Evolutionary conservation across 2,113 vertebrate genomes (phyloP), one percentile per base, ranked within the genome.

Genomic region (Lophura nycthemera): DNA sequence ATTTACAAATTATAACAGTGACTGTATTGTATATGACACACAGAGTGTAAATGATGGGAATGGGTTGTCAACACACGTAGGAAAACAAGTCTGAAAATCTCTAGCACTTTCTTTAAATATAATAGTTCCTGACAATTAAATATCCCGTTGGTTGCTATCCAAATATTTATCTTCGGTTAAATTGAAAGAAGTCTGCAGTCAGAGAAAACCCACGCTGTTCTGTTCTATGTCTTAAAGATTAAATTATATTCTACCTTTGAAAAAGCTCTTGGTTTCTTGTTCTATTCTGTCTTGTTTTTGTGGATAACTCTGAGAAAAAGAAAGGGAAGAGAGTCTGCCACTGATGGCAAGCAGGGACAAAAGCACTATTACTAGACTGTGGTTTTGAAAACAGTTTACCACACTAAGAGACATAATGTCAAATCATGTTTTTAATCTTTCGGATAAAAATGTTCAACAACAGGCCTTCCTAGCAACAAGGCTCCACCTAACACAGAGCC

Each of bases 131-230:
- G 56, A 86, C 92, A 84, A 90, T 95, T 94, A 96, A 95, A 90
- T 94, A 89, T 69, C 69, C 63, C 50, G 24, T 56, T 92, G 73
- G 81, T 56, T 91, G 64, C 50, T 85, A 75, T 83, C 78, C 88
- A 93, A 95, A 80, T 89, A 90, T 96, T 97, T 95, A 84, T 85
- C 69, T 92, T 89, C 64, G 52, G 36, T 77, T 83, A 93, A 96
- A 93, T 85, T 80, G 79, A 78, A 86, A 93, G 82, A 91, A 91
- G 16, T 89, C 16, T n/a, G 42, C 24, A 77, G 84, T 91, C 66
- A 93, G 76, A 91, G 78, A 93, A 93, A 91, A 81, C 47, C 60
- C 87, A 93, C 2, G 0, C 48, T 94, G n/a, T 77, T 80, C 47
- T 90, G 13, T 70, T 86, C 63, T 88, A 50, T 86, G 65, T 70